Percentiles rank a stretch among this genome's conserved stretches.
Conservation (phyloP, 2,888 invertebrate genomes). For the Chorisops tibialis region DNA sequence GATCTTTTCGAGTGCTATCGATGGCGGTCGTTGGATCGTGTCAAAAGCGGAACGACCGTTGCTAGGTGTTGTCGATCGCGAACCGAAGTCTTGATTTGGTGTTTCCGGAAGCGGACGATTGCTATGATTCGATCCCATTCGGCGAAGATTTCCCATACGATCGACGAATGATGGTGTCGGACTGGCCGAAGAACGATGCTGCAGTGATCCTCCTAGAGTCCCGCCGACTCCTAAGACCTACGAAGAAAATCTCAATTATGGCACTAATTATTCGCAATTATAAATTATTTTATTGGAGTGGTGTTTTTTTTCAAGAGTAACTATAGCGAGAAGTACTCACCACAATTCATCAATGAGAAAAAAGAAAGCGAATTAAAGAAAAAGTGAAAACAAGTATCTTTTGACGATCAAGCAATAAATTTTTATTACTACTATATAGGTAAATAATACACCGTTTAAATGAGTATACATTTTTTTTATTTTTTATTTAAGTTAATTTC, state of each 20-base stretch:
- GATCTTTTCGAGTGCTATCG: constrained; percentile 51
- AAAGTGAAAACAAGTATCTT: constrained; percentile 13
- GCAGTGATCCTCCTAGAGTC: constrained; percentile 1
- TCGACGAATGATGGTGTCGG: constrained; percentile 42
- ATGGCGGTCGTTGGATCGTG: constrained; percentile 49
- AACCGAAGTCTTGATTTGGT: constrained; percentile 47
- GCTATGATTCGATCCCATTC: constrained; percentile 38
- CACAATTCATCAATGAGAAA: no score
- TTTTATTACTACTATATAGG: constrained; percentile 17
- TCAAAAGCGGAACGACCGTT: constrained; percentile 47
- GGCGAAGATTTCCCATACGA: constrained; percentile 39
- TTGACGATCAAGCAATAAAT: constrained; percentile 9
- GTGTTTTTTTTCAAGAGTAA: no score
- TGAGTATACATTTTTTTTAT: constrained; percentile 1
- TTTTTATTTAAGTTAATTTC: background rate
- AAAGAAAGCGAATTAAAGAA: constrained; percentile 1
- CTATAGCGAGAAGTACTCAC: no score
- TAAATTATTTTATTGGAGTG: no score
- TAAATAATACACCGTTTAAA: constrained; percentile 1
- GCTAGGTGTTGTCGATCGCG: constrained; percentile 35
- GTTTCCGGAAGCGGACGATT: constrained; percentile 58
- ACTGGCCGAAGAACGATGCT: constrained; percentile 33
- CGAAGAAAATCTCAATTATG: constrained; percentile 29
- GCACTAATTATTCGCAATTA: constrained; percentile 7
- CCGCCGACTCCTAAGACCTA: constrained; percentile 29